phyloP scores from a whole-genome alignment of 2,797 vertebrate genomes.

The Epinephelus awoara region DNA sequence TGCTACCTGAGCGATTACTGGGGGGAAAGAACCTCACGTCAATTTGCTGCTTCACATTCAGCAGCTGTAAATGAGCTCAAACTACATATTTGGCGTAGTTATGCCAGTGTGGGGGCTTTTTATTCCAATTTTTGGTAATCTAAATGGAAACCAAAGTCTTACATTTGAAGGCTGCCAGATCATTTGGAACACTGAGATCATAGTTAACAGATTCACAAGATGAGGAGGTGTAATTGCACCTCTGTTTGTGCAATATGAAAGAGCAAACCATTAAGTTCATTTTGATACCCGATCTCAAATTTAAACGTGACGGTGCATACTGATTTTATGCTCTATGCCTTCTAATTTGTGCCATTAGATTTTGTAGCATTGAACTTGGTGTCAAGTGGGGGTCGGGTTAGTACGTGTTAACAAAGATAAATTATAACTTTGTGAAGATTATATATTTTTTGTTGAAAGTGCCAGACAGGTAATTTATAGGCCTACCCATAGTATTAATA shows the following conservation, averaged over 20 bases:
- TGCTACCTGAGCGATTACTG: neutral
- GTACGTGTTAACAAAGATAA: constrained; percentile 6
- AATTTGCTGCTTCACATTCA: neutral
- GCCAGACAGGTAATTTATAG: neutral
- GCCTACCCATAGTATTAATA: too few relatives aligned
- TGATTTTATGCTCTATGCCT: neutral
- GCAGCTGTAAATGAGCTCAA: constrained; percentile 9
- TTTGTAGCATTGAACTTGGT: too few relatives aligned
- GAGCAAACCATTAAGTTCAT: neutral
- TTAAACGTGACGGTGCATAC: neutral
- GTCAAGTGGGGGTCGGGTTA: neutral
- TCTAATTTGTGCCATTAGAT: neutral
- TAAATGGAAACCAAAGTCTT: constrained; percentile 17
- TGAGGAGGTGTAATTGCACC: constrained; percentile 18
- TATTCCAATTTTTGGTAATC: neutral
- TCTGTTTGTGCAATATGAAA: neutral
- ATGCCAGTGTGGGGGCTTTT: neutral
- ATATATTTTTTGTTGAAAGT: neutral
- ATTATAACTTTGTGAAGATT: neutral
- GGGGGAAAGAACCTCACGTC: neutral
- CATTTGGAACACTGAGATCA: neutral
- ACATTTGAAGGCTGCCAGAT: constrained; percentile 15
- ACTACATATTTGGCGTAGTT: neutral
- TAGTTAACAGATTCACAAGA: neutral
- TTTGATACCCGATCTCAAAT: neutral